These are phyloP conservation scores for Operophtera brumata DNA, from an alignment of 2,888 invertebrate genomes.

Conservation along the genomic window DNA sequence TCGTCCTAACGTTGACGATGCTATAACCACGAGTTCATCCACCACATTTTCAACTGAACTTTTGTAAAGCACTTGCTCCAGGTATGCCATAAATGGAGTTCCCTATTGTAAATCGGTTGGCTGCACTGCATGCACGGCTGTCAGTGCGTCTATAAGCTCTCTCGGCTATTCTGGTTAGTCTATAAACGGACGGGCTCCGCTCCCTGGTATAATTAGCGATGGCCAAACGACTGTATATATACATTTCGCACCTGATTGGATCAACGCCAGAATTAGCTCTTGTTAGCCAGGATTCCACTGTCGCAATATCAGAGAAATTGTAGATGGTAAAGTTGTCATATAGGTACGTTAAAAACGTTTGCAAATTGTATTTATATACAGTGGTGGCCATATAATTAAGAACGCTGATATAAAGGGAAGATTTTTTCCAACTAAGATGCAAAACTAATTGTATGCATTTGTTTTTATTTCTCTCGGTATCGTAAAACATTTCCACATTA, in stretches of 20 bases:
- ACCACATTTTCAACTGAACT: background rate
- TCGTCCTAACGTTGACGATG: too few relatives aligned
- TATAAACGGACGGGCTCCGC: slow-evolving; percentile 65
- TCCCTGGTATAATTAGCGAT: slow-evolving; percentile 70
- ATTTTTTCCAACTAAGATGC: too few relatives aligned
- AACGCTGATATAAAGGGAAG: too few relatives aligned
- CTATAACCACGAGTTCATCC: background rate
- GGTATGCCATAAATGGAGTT: slow-evolving; percentile 46
- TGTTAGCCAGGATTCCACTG: slow-evolving; percentile 48
- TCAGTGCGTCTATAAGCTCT: slow-evolving; percentile 55
- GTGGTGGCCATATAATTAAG: too few relatives aligned
- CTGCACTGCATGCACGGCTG: slow-evolving; percentile 39
- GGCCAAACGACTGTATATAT: slow-evolving; percentile 60
- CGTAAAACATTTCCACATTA: too few relatives aligned
- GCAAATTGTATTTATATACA: too few relatives aligned
- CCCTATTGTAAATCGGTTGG: slow-evolving; percentile 46
- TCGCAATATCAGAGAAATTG: slow-evolving; percentile 36
- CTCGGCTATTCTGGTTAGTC: slow-evolving; percentile 67
- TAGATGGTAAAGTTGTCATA: slow-evolving; percentile 1
- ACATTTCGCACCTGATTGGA: slow-evolving; percentile 74
- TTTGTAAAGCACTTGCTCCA: background rate
- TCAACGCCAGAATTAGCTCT: slow-evolving; percentile 59
- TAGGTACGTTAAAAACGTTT: too few relatives aligned
- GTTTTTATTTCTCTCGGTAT: too few relatives aligned
- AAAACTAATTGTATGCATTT: too few relatives aligned